Evolutionary conservation across 2,888 invertebrate genomes (phyloP).

Genomic region (Trichopria drosophilae): DNA sequence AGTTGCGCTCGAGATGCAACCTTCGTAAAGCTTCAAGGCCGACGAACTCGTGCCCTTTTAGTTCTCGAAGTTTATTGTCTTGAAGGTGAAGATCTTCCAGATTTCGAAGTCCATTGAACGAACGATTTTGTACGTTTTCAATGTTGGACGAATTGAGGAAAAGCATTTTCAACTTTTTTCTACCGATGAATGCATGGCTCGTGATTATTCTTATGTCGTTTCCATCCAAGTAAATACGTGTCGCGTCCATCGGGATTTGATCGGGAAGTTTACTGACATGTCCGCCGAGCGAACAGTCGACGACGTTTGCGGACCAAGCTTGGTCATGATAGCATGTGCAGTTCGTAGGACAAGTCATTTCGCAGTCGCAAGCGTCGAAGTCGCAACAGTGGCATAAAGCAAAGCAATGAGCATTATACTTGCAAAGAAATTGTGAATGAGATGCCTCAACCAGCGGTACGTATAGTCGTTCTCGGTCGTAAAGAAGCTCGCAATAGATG

Average conservation of each 20-base stretch:
- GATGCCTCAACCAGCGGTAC: slow-evolving; percentile 78
- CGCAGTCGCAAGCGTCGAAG: slow-evolving; percentile 89
- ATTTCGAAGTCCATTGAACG: slow-evolving; percentile 81
- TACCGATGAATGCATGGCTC: slow-evolving; percentile 83
- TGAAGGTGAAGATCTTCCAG: slow-evolving; percentile 76
- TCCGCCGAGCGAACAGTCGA: slow-evolving; percentile 76
- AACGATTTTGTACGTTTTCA: slow-evolving; percentile 77
- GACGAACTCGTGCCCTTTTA: slow-evolving; percentile 80
- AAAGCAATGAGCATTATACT: slow-evolving; percentile 83
- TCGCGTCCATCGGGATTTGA: slow-evolving; percentile 87
- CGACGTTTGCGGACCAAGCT: slow-evolving; percentile 83
- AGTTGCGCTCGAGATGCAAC: slow-evolving; percentile 75
- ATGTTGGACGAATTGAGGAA: slow-evolving; percentile 80
- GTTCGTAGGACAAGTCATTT: slow-evolving; percentile 86
- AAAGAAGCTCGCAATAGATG: slow-evolving; percentile 79
- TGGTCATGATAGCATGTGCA: slow-evolving; percentile 89
- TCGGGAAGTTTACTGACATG: slow-evolving; percentile 73
- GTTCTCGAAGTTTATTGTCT: slow-evolving; percentile 69
- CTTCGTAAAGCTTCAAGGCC: slow-evolving; percentile 73
- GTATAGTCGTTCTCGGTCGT: slow-evolving; percentile 74
- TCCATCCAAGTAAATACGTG: slow-evolving; percentile 84
- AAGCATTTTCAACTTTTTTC: slow-evolving; percentile 75
- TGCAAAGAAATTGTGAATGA: slow-evolving; percentile 81
- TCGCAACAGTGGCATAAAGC: slow-evolving; percentile 88
- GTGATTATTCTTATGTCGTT: slow-evolving; percentile 76